phyloP scores from a whole-genome alignment of 92 coral and sea anemone genomes.

The Palythoa heliodiscus region DNA sequence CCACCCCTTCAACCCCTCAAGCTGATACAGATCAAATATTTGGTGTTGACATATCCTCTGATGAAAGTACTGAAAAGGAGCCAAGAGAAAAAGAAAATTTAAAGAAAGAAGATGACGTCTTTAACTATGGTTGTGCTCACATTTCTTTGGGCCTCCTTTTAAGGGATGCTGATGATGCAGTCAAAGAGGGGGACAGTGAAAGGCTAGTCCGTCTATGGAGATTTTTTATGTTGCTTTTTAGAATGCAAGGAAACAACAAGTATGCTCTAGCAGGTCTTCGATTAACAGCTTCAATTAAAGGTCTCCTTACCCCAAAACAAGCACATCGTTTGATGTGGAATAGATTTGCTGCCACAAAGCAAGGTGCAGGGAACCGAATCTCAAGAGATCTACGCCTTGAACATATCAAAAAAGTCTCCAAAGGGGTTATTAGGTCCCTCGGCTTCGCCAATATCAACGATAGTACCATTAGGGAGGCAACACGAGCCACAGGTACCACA shows the following conservation, averaged over 20 bases:
- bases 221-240: constrained; percentile 50
- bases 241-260: constrained; percentile 48
- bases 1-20: background rate
- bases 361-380: constrained; percentile 53
- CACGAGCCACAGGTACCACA: constrained; percentile 49
- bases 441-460: constrained; percentile 56
- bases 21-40: too few relatives aligned
- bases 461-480: constrained; percentile 47
- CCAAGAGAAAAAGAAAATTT: background rate
- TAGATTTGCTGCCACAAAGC: constrained; percentile 48
- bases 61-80: too few relatives aligned
- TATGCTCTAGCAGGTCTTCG: constrained; percentile 75
- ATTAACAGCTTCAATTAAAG: constrained; percentile 50
- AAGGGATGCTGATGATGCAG: constrained; percentile 64
- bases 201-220: constrained; percentile 61
- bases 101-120: background rate
- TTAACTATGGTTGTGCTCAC: constrained; percentile 7
- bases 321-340: constrained; percentile 69
- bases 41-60: too few relatives aligned
- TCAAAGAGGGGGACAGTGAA: constrained; percentile 67
- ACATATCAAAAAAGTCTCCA: constrained; percentile 49
- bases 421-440: constrained; percentile 54
- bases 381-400: constrained; percentile 59
- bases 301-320: constrained; percentile 56
- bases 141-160: constrained; percentile 60